Conservation (phyloP, 2,113 vertebrate genomes). For the Mandrillus leucophaeus region DNA sequence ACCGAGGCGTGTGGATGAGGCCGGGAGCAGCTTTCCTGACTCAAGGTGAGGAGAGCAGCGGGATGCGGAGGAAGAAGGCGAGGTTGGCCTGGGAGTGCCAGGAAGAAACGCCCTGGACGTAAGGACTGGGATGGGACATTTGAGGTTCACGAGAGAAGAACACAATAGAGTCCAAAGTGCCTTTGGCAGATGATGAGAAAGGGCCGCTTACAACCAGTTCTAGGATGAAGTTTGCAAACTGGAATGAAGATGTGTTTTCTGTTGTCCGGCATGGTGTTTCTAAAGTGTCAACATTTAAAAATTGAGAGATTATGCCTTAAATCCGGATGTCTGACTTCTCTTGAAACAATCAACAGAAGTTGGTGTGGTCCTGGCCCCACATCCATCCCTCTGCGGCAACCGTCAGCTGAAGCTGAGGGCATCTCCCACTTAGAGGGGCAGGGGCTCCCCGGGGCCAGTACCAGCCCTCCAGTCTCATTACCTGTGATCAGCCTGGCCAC, state of each 20-base stretch:
- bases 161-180: neutral
- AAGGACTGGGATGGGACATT: neutral
- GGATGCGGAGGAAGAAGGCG: neutral
- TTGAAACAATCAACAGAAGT: neutral
- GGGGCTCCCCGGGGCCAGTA: accelerated
- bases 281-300: neutral
- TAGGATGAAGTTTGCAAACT: neutral
- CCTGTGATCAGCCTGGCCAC: neutral
- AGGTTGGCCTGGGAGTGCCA: accelerated
- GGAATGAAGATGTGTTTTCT: too few species aligned
- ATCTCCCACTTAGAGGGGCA: accelerated
- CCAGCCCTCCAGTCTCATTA: neutral
- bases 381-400: too few species aligned
- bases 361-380: too few species aligned
- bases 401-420: neutral
- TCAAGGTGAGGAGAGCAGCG: too few species aligned
- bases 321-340: neutral
- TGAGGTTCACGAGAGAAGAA: neutral
- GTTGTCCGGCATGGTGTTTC: accelerated
- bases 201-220: too few species aligned
- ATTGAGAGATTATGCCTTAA: neutral
- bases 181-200: neutral
- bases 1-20: accelerated
- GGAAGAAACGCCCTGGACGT: too few species aligned
- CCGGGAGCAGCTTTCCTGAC: neutral